Conservation (phyloP, 2,113 vertebrate species). For the Ciconia stormi region DNA sequence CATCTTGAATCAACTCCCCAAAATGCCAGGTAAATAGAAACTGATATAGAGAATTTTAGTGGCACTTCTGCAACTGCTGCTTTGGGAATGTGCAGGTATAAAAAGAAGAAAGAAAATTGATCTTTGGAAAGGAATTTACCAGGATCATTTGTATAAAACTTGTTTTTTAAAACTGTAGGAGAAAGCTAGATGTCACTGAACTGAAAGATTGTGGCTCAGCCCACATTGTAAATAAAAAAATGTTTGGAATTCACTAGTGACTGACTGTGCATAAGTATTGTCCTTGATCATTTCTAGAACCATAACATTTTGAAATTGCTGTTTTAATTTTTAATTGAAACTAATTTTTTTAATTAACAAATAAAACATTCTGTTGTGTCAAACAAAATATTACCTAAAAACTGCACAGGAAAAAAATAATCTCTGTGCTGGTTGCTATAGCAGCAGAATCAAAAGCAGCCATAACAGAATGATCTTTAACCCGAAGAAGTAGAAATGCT, state of each 20-base stretch:
- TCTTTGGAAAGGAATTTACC: neutral
- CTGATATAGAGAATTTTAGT: neutral
- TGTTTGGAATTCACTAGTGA: neutral
- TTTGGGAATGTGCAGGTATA: neutral
- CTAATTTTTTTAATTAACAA: neutral
- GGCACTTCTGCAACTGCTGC: neutral
- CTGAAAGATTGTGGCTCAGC: neutral
- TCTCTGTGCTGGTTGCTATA: slow-evolving; percentile 32
- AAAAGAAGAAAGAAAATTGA: neutral
- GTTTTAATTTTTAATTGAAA: neutral
- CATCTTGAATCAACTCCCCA: neutral
- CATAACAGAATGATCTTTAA: slow-evolving; percentile 13
- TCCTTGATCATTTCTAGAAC: neutral
- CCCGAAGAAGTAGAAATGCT: neutral
- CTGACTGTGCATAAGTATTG: neutral
- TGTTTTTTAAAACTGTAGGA: neutral
- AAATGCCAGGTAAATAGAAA: neutral
- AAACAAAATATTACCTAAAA: slow-evolving; percentile 6
- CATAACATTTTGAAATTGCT: neutral
- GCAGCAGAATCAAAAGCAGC: slow-evolving; percentile 35
- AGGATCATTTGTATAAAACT: neutral
- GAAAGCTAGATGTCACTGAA: neutral
- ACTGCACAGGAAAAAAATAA: neutral
- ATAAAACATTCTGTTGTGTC: neutral
- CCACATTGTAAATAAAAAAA: neutral